phyloP scores from a whole-genome alignment of 2,888 invertebrate species.

The Dichetophora obliterata region DNA sequence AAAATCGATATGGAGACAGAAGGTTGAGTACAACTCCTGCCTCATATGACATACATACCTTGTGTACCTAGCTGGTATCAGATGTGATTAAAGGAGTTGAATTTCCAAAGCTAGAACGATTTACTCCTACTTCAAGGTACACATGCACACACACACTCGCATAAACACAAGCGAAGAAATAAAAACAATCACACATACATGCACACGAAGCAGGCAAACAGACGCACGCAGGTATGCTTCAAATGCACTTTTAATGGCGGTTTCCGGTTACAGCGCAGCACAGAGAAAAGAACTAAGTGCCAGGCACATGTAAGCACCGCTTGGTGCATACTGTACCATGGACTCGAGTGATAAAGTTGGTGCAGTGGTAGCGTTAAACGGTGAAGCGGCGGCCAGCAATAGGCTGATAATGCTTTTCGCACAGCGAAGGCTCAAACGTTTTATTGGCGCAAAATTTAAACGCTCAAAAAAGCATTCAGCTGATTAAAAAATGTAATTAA shows the following conservation, averaged over 20 bases:
- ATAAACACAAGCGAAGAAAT: slow-evolving; percentile 22
- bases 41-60: background rate
- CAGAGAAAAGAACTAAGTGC: slow-evolving; percentile 51
- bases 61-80: slow-evolving; percentile 1
- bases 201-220: slow-evolving; percentile 37
- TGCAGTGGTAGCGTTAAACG: background rate
- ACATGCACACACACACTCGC: slow-evolving; percentile 46
- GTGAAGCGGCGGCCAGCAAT: no score
- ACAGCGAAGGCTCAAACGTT: no score
- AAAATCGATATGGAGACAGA: slow-evolving; percentile 54
- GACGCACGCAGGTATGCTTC: slow-evolving; percentile 47
- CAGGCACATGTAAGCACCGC: slow-evolving; percentile 51
- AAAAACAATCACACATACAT: slow-evolving; percentile 38
- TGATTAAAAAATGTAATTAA: no score
- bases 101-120: slow-evolving; percentile 39
- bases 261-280: slow-evolving; percentile 48
- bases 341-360: background rate
- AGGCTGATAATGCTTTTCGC: no score
- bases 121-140: slow-evolving; percentile 40
- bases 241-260: slow-evolving; percentile 67
- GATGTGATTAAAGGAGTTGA: slow-evolving; percentile 39
- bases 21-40: slow-evolving; percentile 38
- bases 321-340: slow-evolving; percentile 65
- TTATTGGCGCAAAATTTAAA: no score
- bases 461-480: no score